Evolutionary conservation across 1,140 invertebrate species (phyloP).

Genomic region (Macrobrachium nipponense): DNA sequence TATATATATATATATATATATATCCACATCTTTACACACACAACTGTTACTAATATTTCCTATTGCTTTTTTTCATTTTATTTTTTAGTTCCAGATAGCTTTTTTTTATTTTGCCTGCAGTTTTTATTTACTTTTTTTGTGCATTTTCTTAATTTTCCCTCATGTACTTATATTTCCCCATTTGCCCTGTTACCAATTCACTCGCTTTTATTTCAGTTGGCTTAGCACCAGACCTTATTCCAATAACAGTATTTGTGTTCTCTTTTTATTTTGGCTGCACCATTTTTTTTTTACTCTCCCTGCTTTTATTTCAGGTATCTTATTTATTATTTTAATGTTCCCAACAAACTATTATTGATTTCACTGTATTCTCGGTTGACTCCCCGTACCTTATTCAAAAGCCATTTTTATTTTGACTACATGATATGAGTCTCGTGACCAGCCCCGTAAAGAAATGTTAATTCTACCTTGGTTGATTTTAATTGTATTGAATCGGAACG

Average conservation of each 20-base stretch:
- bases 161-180: too few species aligned
- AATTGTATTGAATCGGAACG: too few species aligned
- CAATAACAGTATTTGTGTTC: neutral
- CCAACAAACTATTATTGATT: neutral
- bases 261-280: neutral
- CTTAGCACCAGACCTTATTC: too few species aligned
- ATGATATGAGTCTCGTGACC: too few species aligned
- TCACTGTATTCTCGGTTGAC: too few species aligned
- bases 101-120: too few species aligned
- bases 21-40: neutral
- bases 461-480: too few species aligned
- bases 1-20: conserved; percentile 12
- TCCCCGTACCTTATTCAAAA: too few species aligned
- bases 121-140: neutral
- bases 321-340: neutral
- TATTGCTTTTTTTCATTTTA: neutral
- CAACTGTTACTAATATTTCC: neutral
- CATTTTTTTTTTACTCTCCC: neutral
- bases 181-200: neutral
- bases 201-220: neutral
- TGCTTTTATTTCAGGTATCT: neutral
- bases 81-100: too few species aligned
- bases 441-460: too few species aligned
- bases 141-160: neutral
- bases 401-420: too few species aligned